These are phyloP conservation scores for Lemur catta DNA, from an alignment of 2,797 vertebrate species.

Conservation along the genomic window DNA sequence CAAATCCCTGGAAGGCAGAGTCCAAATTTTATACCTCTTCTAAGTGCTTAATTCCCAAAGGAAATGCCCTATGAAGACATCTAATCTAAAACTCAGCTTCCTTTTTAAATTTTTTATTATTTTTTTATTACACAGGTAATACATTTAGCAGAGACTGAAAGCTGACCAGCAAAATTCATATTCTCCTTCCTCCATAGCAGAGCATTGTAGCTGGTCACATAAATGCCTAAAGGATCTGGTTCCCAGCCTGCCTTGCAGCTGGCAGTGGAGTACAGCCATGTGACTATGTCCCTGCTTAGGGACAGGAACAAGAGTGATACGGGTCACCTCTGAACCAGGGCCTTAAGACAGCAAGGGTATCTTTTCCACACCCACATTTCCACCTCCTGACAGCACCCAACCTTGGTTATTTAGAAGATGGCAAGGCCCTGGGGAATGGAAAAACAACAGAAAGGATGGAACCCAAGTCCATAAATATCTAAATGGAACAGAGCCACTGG, in stretches of 20 bases:
- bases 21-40: neutral
- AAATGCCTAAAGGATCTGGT: neutral
- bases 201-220: neutral
- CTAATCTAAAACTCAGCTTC: neutral
- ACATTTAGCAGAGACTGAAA: neutral
- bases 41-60: neutral
- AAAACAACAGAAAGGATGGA: neutral
- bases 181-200: neutral
- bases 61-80: neutral
- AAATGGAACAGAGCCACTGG: neutral
- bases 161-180: neutral
- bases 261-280: neutral
- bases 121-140: slow-evolving; percentile 13
- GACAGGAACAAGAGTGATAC: neutral
- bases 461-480: neutral
- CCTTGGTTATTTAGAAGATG: neutral
- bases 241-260: neutral
- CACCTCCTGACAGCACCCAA: neutral
- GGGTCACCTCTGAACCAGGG: neutral
- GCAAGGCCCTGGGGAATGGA: neutral
- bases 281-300: neutral
- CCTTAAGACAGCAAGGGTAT: neutral
- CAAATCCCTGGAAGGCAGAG: neutral
- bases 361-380: neutral
- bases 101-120: neutral